Base-by-base conservation (phyloP, 2,113 vertebrate species). In the Lethenteron camtschaticum region DNA sequence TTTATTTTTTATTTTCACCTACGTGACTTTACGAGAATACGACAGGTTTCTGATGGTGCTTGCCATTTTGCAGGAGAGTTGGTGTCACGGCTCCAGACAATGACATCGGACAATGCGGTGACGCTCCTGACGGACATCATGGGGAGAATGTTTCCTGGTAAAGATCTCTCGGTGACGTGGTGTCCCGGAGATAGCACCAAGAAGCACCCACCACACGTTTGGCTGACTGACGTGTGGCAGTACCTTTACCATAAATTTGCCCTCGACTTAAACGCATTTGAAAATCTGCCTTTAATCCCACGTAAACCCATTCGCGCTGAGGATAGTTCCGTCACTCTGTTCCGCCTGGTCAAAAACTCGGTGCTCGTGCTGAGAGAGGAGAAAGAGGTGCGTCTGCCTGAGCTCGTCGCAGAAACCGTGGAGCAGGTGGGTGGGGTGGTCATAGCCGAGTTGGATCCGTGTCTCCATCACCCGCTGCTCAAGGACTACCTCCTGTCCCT, bases 241-340 rank as follows among this genome's bases (percentile, higher is more conserved):
- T 85, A 90, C 78, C 81, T 99, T 1, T 99, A 99, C 68, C 87
- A 96, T 71, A 76, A 99, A 80, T 99, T 95, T 82, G 74, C 89
- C 71, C 88, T 91, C 75, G 89, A 96, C 75, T 75, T 99, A 74
- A 83, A 82, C 73, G 76, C 80, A 13, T 90, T 99, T 81, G 90
- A 99, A 78, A 90, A 99, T 73, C 84, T 95, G 87, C 92, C 94
- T 2, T 89, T 99, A 76, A 88, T 97, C 71, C 94, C 94, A 70
- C 85, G 80, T 78, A 81, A 79, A 11, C 74, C 78, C 63, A 79
- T 96, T 12, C 82, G 84, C 70, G 86, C 89, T 76, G 78, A 58
- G 71, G 77, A 82, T 73, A 75, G 74, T 1, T 80, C 70, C 9
- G 70, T 89, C 69, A 84, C 85, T 68, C 85, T 99, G 72, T 75